These are phyloP conservation scores for Coregonus suidteri DNA, from an alignment of 2,797 vertebrate genomes.

Conservation along the genomic window DNA sequence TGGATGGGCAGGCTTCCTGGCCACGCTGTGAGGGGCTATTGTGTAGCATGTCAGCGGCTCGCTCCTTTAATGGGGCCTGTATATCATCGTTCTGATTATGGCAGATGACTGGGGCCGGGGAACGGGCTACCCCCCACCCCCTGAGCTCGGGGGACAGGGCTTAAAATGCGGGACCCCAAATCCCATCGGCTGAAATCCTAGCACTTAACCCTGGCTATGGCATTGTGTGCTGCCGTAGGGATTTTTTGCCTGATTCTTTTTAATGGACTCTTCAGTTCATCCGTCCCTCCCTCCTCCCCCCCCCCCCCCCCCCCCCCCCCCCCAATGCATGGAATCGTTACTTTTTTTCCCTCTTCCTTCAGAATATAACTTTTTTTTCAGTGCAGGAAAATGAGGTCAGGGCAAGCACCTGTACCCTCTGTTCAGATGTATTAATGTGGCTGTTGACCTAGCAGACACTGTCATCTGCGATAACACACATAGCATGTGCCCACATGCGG, in stretches of 20 bases:
- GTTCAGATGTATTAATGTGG: neutral
- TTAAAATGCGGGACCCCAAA: conserved; percentile 74
- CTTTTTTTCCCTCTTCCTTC: conserved; percentile 30
- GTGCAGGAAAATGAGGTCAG: conserved; percentile 52
- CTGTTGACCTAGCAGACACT: neutral
- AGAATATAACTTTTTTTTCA: conserved; percentile 43
- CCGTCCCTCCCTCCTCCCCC: conserved; percentile 52
- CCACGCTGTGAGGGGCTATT: conserved; percentile 83
- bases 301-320: conserved; percentile 22
- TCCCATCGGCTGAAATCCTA: conserved; percentile 82
- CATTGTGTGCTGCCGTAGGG: conserved; percentile 74
- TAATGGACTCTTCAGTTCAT: conserved; percentile 63
- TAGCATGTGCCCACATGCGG: neutral
- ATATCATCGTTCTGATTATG: conserved; percentile 77
- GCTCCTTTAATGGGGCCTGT: conserved; percentile 72
- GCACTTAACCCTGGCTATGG: conserved; percentile 82
- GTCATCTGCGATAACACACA: neutral
- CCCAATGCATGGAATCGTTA: conserved; percentile 57
- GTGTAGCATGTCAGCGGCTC: conserved; percentile 77
- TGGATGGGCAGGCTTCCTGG: conserved; percentile 75
- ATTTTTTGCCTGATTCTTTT: conserved; percentile 64
- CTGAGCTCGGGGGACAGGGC: conserved; percentile 55
- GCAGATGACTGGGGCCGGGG: conserved; percentile 70
- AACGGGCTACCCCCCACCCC: conserved; percentile 20
- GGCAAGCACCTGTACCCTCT: conserved; percentile 51